Evolutionary conservation across 1,140 invertebrate species (phyloP), one percentile per base, ranked within the genome.

Genomic region (Asobara japonica): DNA sequence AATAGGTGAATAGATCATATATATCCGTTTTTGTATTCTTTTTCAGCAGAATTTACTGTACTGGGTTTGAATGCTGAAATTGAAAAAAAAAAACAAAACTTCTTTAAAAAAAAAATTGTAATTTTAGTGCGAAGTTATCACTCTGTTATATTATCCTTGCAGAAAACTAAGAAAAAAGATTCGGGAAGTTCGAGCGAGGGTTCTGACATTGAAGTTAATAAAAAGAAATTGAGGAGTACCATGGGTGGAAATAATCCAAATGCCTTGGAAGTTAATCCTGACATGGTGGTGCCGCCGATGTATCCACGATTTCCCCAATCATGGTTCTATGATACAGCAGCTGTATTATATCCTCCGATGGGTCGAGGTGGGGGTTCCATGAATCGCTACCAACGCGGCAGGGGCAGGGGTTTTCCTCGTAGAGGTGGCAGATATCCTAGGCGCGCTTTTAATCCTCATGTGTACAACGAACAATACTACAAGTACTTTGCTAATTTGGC

Each of bases 391-490:
- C 25, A 66, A 10, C 81, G 80, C 0, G 74, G 72, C 0, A 75
- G 83, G 69, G 74, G 78, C 10, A 73, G 74, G 25, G 20, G 65
- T 16, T 41, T 38, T 10, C 77, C 79, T 29, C 71, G 70, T 0
- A 61, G 65, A 69, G 75, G 79, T 31, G 74, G 76, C 2, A 73
- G 75, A 13, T 76, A 78, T 38, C 27, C 51, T 11, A 72, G 77
- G 6, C 78, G 79, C 18, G 36, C 77, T 0, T 80, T 82, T 27
- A 83, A 82, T 74, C 80, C 83, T 1, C 82, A 81, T 48, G 68
- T 85, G n/a, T 82, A 84, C 69, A 85, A 88, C 69, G 82, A 87
- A 41, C 82, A 87, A 65, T 87, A 86, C 66, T 86, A 87, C 69
- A 84, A 86, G 65, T 87, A 88, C 29, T 87, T 87, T 56, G 84